phyloP scores from a whole-genome alignment of 2,113 vertebrate species.

The Sisor rabdophorus region DNA sequence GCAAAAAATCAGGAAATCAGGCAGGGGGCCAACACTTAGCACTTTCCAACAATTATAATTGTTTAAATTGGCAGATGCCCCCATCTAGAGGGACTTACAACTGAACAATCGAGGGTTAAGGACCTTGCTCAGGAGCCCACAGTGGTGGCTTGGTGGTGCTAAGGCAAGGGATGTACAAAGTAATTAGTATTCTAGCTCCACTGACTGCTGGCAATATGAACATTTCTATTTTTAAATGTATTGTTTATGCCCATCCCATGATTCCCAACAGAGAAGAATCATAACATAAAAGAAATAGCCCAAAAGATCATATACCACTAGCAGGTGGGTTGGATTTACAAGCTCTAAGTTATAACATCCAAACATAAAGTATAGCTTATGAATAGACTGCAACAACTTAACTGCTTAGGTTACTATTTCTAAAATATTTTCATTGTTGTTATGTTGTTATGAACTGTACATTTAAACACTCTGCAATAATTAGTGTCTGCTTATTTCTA shows the following conservation, averaged over 20 bases:
- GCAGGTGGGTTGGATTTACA: background rate
- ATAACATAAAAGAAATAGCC: background rate
- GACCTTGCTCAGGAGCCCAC: too few relatives aligned
- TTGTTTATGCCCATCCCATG: background rate
- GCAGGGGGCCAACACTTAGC: too few relatives aligned
- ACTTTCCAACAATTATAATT: too few relatives aligned
- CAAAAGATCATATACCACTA: background rate
- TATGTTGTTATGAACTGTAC: background rate
- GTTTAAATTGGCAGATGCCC: too few relatives aligned
- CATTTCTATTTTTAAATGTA: background rate
- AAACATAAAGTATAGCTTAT: background rate
- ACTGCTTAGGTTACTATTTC: background rate
- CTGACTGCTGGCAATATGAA: too few relatives aligned
- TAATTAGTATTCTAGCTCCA: too few relatives aligned
- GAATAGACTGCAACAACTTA: background rate
- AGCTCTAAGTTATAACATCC: background rate
- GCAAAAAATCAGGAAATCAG: too few relatives aligned
- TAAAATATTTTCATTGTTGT: background rate
- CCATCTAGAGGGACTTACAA: too few relatives aligned
- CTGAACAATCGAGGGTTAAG: too few relatives aligned
- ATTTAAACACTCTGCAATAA: background rate
- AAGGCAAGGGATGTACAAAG: too few relatives aligned
- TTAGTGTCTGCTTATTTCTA: background rate
- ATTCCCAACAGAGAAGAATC: background rate
- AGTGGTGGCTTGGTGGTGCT: too few relatives aligned